Conservation (phyloP, 2,113 vertebrate genomes). For the Oreochromis niloticus region DNA sequence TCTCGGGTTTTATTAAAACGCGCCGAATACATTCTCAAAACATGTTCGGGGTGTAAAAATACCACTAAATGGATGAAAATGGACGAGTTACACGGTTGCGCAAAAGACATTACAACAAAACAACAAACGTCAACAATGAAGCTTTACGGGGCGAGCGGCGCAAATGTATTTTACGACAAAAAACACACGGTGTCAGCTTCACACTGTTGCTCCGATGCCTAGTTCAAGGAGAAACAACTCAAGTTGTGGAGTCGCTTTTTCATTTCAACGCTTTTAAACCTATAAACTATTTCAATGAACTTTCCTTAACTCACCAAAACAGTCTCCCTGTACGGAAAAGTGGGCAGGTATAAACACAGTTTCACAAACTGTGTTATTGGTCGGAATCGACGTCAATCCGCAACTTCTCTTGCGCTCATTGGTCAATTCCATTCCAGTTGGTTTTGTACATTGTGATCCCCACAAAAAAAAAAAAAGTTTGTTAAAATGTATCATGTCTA, state of each 20-base stretch:
- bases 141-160: constrained; percentile 1
- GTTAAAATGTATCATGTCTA: not conserved
- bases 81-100: constrained; percentile 3
- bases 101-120: constrained; percentile 43
- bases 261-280: not conserved
- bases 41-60: not conserved
- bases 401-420: not conserved
- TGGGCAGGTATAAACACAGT: constrained; percentile 45
- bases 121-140: constrained; percentile 59
- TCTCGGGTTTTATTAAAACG: rapidly evolving
- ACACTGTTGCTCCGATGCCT: not conserved
- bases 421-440: not conserved
- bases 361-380: constrained; percentile 22
- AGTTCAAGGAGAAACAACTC: not conserved
- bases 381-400: not conserved
- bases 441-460: not conserved
- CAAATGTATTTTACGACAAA: not conserved
- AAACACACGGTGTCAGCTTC: constrained; percentile 31
- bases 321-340: constrained; percentile 48
- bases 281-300: constrained; percentile 54
- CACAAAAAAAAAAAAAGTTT: not conserved
- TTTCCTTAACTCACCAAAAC: constrained; percentile 67
- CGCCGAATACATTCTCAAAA: rapidly evolving
- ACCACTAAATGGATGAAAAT: not conserved
- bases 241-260: not conserved